Evolutionary conservation across 2,888 invertebrate species (phyloP), one percentile per base, ranked within the genome.

Genomic region (Apodemia zela): DNA sequence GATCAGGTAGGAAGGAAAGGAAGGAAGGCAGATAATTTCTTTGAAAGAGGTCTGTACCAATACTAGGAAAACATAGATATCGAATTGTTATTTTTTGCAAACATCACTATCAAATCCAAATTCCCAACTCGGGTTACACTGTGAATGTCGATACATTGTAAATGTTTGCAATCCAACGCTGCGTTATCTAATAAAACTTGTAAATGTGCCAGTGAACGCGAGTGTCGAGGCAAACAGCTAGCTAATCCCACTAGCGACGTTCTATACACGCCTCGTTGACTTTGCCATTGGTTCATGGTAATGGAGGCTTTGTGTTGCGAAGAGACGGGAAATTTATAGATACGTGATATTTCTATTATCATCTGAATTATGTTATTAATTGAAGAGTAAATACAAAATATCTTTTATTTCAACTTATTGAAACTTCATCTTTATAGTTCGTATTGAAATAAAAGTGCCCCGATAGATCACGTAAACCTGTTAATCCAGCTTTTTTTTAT

Each of bases 81-180:
- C 45, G n/a, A n/a, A 45, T n/a, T 38, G 38, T 3, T 13, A 7
- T 21, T 21, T 21, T 21, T 21, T 21, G 21, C 15, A n/a, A 45
- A 54, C 54, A 54, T 54, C 54, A 15, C 54, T 54, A 54, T 54
- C 54, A 54, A 54, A 54, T 54, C 54, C 21, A 25, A 25, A 25
- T 54, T 25, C 13, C 54, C 54, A 25, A 15, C 54, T 54, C 15
- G 21, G 21, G 54, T 54, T 54, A 54, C 25, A 60, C 49, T 62
- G 18, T 21, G 38, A 47, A 59, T 59, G 29, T 74, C 67, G 69
- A 73, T 70, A 73, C 68, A 72, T 71, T 64, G 72, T 65, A 66
- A 67, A 68, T 67, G 68, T 71, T 70, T 66, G 67, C 69, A 59
- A 69, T 67, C 59, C 62, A 65, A 63, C 66, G 64, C 65, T 65